phyloP scores from a whole-genome alignment of 2,888 invertebrate genomes.

The Drosophila mulleri region DNA sequence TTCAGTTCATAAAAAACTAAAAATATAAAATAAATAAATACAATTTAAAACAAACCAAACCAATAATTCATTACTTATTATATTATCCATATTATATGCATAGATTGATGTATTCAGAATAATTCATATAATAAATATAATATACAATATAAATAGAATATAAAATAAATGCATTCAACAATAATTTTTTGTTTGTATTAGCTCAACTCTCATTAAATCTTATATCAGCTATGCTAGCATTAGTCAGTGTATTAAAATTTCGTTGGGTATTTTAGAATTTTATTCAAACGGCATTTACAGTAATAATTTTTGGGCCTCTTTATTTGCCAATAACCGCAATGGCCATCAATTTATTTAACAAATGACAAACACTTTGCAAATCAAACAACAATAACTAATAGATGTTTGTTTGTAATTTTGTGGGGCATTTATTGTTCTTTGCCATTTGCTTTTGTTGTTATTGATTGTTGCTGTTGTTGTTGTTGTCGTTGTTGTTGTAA shows the following conservation, averaged over 20 bases:
- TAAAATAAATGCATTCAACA: neutral
- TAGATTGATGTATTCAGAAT: too few species aligned
- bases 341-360: slow-evolving; percentile 80
- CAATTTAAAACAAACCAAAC: too few species aligned
- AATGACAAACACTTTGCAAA: slow-evolving; percentile 79
- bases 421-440: slow-evolving; percentile 33
- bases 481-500: slow-evolving; percentile 13
- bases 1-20: too few species aligned
- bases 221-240: neutral
- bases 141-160: too few species aligned
- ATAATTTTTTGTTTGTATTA: too few species aligned
- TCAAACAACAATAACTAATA: slow-evolving; percentile 81
- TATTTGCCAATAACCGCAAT: slow-evolving; percentile 72
- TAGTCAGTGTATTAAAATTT: slow-evolving; percentile 5
- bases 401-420: slow-evolving; percentile 58
- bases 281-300: slow-evolving; percentile 34
- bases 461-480: slow-evolving; percentile 16
- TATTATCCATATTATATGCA: too few species aligned
- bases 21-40: too few species aligned
- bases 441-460: slow-evolving; percentile 9
- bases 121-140: too few species aligned
- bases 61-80: too few species aligned
- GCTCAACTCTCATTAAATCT: neutral
- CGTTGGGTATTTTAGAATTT: slow-evolving; percentile 19
- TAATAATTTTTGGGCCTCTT: slow-evolving; percentile 47